Evolutionary conservation across 2,888 invertebrate species (phyloP), one percentile per base, ranked within the genome.

Genomic region (Drosophila anomelani): DNA sequence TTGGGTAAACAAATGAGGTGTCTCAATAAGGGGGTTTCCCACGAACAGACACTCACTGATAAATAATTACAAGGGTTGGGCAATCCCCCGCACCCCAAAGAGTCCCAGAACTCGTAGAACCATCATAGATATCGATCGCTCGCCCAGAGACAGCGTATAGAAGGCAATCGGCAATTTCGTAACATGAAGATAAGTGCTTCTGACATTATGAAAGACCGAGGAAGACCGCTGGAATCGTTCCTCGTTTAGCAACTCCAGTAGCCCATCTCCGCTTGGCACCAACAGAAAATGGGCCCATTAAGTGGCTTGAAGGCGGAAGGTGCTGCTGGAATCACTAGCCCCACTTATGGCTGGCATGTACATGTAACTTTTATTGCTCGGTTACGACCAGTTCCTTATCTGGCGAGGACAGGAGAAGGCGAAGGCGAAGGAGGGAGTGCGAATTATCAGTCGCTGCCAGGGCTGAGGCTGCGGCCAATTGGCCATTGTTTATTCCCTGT

Each of bases 401-500:
- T 74, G 15, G n/a, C 44, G 20, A 53, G 46, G 36, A 29, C 39
- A 36, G 47, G 38, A 53, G 41, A 32, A 8, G 15, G 62, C 1
- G n/a, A n/a, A n/a, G n/a, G n/a, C 66, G 53, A 29, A 29, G 29
- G 49, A 46, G 38, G n/a, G 34, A 62, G 51, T 62, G 66, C 79
- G 70, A 44, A 72, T 61, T 59, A 69, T 47, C 63, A 51, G 46
- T 17, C n/a, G 13, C 43, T 29, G 20, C 44, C 59, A 12, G 46
- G 29, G n/a, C 47, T 47, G 47, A 29, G 23, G 6, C 43, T 20
- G 34, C 9, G 57, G 64, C 54, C 60, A 80, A 78, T 80, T 76
- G 62, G 79, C 79, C 68, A 71, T 78, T 76, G 59, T 60, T 76
- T 76, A 59, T 67, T 56, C 60, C 53, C 72, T 47, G 47, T 29